Evolutionary conservation across 2,888 invertebrate genomes (phyloP).

Genomic region (Bursaphelenchus okinawaensis): DNA sequence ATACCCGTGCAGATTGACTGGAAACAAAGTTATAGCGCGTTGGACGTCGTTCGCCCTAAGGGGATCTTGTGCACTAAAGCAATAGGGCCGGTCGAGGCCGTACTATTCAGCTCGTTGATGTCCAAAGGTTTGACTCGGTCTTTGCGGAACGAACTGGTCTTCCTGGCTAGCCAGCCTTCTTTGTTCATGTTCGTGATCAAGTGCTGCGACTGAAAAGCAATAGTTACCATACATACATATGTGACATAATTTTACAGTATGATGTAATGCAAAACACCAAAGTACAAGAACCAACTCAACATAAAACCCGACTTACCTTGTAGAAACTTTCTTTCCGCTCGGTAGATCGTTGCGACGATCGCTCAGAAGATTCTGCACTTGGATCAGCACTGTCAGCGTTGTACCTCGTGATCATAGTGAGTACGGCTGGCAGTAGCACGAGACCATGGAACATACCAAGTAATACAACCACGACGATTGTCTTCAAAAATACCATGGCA

Average conservation of each 20-base stretch:
- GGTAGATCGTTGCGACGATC: constrained; percentile 36
- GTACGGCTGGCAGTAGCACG: constrained; percentile 42
- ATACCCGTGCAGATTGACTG: background rate
- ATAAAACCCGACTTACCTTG: constrained; percentile 31
- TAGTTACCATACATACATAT: background rate
- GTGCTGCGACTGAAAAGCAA: constrained; percentile 26
- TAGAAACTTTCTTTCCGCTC: constrained; percentile 48
- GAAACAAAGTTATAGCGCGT: constrained; percentile 22
- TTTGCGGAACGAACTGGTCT: constrained; percentile 7
- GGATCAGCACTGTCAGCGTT: background rate
- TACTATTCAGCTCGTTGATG: constrained; percentile 20
- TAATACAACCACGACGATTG: constrained; percentile 45
- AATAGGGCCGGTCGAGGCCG: constrained; percentile 17
- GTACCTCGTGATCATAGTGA: constrained; percentile 29
- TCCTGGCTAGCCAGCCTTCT: constrained; percentile 21
- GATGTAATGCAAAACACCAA: too few relatives aligned
- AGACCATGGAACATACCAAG: constrained; percentile 52
- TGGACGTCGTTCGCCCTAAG: constrained; percentile 34
- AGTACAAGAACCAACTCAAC: too few relatives aligned
- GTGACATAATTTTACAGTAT: too few relatives aligned
- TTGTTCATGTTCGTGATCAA: constrained; percentile 26
- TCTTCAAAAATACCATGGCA: constrained; percentile 50
- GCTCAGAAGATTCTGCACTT: constrained; percentile 27
- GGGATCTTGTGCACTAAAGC: constrained; percentile 38
- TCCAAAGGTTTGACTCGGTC: constrained; percentile 14